Percentiles rank a stretch among this genome's conserved stretches.
phyloP scores from a whole-genome alignment of 2,113 vertebrate species.

The Myanophis thanlyinensis region DNA sequence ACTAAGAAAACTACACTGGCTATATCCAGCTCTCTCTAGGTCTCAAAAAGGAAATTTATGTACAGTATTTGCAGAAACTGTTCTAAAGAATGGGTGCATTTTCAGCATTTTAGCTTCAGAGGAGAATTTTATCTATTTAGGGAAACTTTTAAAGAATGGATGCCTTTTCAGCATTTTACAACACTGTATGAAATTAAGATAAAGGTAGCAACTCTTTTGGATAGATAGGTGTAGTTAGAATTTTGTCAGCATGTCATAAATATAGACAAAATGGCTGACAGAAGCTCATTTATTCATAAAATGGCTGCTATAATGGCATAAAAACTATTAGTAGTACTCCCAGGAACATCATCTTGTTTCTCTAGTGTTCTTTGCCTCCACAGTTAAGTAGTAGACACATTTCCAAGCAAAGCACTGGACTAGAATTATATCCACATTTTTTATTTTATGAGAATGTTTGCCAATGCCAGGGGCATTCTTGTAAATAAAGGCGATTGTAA shows the following conservation, averaged over 20 bases:
- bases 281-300: background rate
- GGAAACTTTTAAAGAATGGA: background rate
- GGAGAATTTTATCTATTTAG: background rate
- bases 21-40: background rate
- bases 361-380: background rate
- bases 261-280: background rate
- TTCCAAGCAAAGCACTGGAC: background rate
- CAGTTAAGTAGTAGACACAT: background rate
- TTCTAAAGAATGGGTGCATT: background rate
- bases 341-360: background rate
- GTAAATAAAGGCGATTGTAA: background rate
- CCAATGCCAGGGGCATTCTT: background rate
- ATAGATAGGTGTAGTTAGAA: background rate
- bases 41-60: background rate
- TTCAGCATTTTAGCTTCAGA: background rate
- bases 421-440: background rate
- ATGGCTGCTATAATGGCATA: background rate
- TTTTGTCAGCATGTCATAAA: background rate
- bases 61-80: background rate
- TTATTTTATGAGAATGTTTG: background rate
- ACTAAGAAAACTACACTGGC: background rate
- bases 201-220: background rate
- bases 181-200: background rate
- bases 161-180: background rate
- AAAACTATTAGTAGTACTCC: background rate